These are phyloP conservation scores for Seira sanloemensis DNA, from an alignment of 2,888 invertebrate genomes.

Conservation along the genomic window DNA sequence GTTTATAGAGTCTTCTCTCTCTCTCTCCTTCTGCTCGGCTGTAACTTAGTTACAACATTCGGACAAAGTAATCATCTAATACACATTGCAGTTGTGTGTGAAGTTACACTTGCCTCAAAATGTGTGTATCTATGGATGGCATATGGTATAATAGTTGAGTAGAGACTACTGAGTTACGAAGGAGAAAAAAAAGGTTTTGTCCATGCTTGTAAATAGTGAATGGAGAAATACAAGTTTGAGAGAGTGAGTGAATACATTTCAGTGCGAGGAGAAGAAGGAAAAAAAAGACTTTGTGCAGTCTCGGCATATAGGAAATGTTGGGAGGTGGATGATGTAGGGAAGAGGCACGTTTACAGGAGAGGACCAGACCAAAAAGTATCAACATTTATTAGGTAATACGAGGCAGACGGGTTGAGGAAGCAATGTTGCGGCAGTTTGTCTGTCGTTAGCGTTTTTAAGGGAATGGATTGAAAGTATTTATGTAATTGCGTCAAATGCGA, in stretches of 20 bases:
- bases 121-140: no score
- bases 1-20: not conserved
- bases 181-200: no score
- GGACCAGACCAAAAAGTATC: not conserved
- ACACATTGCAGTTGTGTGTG: constrained; percentile 24
- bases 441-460: not conserved
- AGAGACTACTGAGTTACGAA: no score
- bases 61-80: constrained; percentile 3
- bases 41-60: constrained; percentile 26
- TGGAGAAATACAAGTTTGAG: no score
- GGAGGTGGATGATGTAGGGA: no score
- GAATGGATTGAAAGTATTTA: not conserved
- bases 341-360: not conserved
- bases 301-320: not conserved
- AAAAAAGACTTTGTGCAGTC: not conserved
- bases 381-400: not conserved
- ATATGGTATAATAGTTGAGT: no score
- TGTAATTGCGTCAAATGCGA: no score
- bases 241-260: not conserved
- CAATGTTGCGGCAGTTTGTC: not conserved
- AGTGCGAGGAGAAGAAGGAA: not conserved
- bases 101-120: no score
- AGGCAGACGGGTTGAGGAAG: not conserved
- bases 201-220: not conserved
- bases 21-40: constrained; percentile 36